Evolutionary conservation across 2,113 vertebrate species (phyloP).

Genomic region (Cyanocitta stelleri): DNA sequence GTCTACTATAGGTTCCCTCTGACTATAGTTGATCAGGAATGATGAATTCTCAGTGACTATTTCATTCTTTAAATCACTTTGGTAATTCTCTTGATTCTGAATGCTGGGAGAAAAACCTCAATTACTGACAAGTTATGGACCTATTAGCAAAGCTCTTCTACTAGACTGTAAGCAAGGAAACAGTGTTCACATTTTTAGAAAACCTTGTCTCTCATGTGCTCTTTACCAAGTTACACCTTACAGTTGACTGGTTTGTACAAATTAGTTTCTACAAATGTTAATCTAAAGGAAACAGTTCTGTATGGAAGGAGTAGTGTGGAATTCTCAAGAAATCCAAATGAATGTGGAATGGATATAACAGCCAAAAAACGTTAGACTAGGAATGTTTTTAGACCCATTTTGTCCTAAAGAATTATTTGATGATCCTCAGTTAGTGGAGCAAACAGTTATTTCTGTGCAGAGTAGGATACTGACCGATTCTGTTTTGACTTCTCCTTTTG

Average conservation of each 20-base stretch:
- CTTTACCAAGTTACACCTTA: neutral
- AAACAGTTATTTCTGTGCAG: neutral
- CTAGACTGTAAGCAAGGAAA: neutral
- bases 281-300: neutral
- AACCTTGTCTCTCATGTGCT: neutral
- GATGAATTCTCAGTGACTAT: neutral
- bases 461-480: slow-evolving; percentile 75
- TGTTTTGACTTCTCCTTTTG: slow-evolving; percentile 79
- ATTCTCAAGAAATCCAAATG: neutral
- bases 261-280: neutral
- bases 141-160: neutral
- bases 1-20: neutral
- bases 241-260: neutral
- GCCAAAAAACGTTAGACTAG: neutral
- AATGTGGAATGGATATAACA: neutral
- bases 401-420: neutral
- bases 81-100: neutral
- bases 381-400: neutral
- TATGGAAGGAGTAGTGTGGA: neutral
- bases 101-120: neutral
- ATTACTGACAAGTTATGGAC: neutral
- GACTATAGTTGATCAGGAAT: neutral
- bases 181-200: neutral
- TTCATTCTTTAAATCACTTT: neutral
- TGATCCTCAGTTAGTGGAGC: neutral